Base-by-base conservation (phyloP, 2,797 vertebrate genomes). In the Otolemur crassicaudatus region DNA sequence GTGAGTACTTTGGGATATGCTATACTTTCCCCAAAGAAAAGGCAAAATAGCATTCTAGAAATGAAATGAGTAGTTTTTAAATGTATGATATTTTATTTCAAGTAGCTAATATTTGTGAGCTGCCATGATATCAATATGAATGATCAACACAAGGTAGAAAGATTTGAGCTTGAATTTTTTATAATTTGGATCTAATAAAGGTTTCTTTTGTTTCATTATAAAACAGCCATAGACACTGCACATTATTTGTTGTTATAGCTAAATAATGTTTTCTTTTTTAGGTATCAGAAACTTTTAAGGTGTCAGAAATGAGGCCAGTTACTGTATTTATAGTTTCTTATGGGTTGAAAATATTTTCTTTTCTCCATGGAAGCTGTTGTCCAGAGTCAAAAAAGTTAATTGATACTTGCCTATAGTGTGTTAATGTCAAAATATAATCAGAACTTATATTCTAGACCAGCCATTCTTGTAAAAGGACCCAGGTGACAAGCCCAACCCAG, bases 181-280 rank as follows among this genome's bases (percentile, higher is more conserved):
- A 34, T 77, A 79, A 85, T 96, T 91, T 91, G 31, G 49, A 82
- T 81, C 90, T 96, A 91, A 73, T 86, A 69, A 93, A 76, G 27
- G 17, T 70, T 76, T 89, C 3, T 70, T 94, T 77, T 81, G 53
- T 96, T 95, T 87, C 49, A 73, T 93, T 87, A 76, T 69, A 93
- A 94, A 89, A 90, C 80, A 95, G 58, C 46, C 25, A n/a, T 73
- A 72, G 65, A 85, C 87, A n/a, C 79, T 81, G 40, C 11, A 95
- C 34, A 46, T 93, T 76, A 72, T 94, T 94, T 89, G 61, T 94
- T 93, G 25, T 95, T 92, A 85, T 1, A 86, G 31, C 86, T 94
- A 87, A 96, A 85, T 96, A 88, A 43, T 94, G 29, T 96, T 87
- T 83, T 89, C 43, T 63, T 96, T 96, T 95, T 61, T 91, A 96